Evolutionary conservation across 2,113 vertebrate species (phyloP), one percentile per base, ranked within the genome.

Genomic region (Trogon melanurus): DNA sequence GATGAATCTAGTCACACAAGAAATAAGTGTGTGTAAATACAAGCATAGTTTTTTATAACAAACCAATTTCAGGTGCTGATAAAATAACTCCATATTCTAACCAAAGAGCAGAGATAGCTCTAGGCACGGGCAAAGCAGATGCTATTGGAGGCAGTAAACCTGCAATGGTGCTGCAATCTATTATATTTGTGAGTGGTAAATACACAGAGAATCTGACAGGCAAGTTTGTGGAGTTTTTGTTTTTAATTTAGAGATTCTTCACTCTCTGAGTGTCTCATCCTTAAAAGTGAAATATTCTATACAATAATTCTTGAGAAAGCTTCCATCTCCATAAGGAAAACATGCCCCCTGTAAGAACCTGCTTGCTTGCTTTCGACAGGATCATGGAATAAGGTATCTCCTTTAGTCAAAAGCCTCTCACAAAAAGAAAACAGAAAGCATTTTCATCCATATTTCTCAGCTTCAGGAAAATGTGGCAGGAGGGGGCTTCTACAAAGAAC

Each of bases 141-240:
- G 25, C 30, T 82, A 16, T 45, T 58, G 51, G 38, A 70, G 30
- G 62, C 45, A 84, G 58, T n/a, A 71, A 66, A 66, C 2, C 27
- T 9, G 6, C 62, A 45, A 6, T 0, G 3, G 57, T 30, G n/a
- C 47, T 50, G 41, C 34, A 38, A 56, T 47, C 45, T 69, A 32
- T 29, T 80, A 1, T 10, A 61, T 5, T 69, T 61, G 6, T 3
- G 1, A 44, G 45, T 7, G 26, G 20, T n/a, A 22, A 57, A 45
- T 16, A 19, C 45, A 10, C 29, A 74, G 41, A 78, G 13, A 66
- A 11, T 9, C 18, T 54, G 41, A 61, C 10, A 48, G 9, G 7
- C 29, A 20, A 58, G 4, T 65, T 41, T 45, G 41, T 18, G 75
- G 20, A 17, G 1, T 0, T 0, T 11, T 27, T 41, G 41, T 45